Conservation (phyloP, 2,888 invertebrate genomes). For the Calephelis perditalis region DNA sequence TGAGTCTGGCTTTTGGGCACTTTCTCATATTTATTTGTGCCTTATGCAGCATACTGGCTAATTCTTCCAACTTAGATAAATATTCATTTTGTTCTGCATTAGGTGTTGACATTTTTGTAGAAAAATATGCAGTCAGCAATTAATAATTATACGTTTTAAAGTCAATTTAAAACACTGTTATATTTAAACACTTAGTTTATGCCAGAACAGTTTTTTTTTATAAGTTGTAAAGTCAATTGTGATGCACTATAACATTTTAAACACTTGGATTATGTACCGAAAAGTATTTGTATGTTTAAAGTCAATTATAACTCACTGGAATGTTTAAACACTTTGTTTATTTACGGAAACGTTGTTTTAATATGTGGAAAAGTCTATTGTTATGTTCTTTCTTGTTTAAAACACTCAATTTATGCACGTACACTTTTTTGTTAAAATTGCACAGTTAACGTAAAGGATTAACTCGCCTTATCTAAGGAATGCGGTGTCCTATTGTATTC, state of each 20-base stretch:
- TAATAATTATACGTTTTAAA: neutral
- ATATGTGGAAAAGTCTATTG: neutral
- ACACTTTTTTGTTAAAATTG: neutral
- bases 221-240: neutral
- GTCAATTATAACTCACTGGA: too few relatives aligned
- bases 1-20: neutral
- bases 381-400: neutral
- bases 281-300: too few relatives aligned
- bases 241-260: too few relatives aligned
- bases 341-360: too few relatives aligned
- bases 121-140: neutral
- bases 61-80: neutral
- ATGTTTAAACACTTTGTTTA: too few relatives aligned
- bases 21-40: neutral
- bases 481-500: conserved; percentile 1
- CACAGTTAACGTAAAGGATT: neutral
- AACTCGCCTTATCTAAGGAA: neutral
- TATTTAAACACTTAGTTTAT: neutral
- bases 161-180: neutral
- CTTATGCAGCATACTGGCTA: neutral
- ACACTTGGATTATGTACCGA: too few relatives aligned
- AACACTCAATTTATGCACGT: neutral
- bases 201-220: too few relatives aligned
- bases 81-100: neutral
- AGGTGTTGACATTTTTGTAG: neutral